Percentiles rank a stretch among this genome's conserved stretches.
Conservation (phyloP, 1,140 invertebrate species). For the Hypothenemus hampei region DNA sequence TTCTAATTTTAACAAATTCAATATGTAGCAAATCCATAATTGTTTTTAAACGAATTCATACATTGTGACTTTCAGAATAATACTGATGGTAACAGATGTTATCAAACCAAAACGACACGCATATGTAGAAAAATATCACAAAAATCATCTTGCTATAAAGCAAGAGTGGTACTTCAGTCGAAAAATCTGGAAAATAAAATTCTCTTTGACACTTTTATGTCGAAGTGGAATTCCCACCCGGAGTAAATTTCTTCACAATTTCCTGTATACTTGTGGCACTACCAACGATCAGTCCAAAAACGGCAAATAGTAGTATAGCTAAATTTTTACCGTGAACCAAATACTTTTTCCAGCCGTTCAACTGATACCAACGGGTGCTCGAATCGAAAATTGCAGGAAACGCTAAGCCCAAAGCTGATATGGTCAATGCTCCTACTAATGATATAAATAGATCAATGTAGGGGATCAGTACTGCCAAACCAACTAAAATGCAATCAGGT, state of each 20-base stretch:
- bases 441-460: conserved; percentile 86
- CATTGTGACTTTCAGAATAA: too few species aligned
- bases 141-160: too few species aligned
- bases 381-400: conserved; percentile 81
- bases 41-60: too few species aligned
- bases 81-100: too few species aligned
- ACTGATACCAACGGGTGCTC: conserved; percentile 59
- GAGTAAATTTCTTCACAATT: conserved; percentile 45
- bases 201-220: too few species aligned
- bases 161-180: too few species aligned
- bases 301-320: conserved; percentile 62
- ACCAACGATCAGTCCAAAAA: conserved; percentile 62
- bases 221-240: neutral
- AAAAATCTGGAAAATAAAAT: too few species aligned
- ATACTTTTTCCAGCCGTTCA: conserved; percentile 44
- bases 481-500: conserved; percentile 48
- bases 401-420: conserved; percentile 78
- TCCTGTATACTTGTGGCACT: conserved; percentile 64
- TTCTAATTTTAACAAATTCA: too few species aligned
- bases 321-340: conserved; percentile 61
- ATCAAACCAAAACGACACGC: too few species aligned
- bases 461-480: conserved; percentile 71
- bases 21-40: too few species aligned
- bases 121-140: too few species aligned
- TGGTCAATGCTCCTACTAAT: conserved; percentile 79